Base-by-base conservation (phyloP, 2,888 invertebrate species). In the Rotaria magnacalcarata region DNA sequence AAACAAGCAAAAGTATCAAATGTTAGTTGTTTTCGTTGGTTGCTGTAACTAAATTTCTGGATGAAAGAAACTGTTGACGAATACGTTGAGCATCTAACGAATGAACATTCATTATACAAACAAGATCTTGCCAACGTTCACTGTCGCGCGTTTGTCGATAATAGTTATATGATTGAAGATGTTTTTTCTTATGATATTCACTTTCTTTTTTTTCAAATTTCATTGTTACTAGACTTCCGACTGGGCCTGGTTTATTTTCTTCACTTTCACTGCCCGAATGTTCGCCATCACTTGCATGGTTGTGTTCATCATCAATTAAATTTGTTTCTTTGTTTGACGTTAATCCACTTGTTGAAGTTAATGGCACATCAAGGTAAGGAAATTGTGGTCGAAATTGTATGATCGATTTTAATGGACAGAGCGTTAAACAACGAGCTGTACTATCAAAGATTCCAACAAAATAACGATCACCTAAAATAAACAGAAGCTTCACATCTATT, bases 161-260 rank as follows among this genome's bases (percentile, higher is more conserved):
- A 80, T 80, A 80, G 47, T n/a, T n/a, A n/a, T 80, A 80, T 14
- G 80, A 80, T 47, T 80, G 80, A 5, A 80, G n/a, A 80, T 47
- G 80, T 80, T 80, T 80, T n/a, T 80, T 80, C n/a, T 80, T 80
- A 80, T 80, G 80, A 80, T 80, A 80, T 47, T 80, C 80, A 47
- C 80, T 80, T 80, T 80, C 80, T 47, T 80, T 80, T 47, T 80
- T 80, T n/a, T 47, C 80, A n/a, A 80, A 80, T 47, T 80, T 80
- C 80, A 80, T 80, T 80, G 80, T 80, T 43, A 80, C 47, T 80
- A 80, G 47, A 80, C 80, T 80, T 80, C 47, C 47, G 2, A 2
- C 14, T 3, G 80, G 43, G 47, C 24, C 47, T 24, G 43, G 43
- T 80, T 80, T 47, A 47, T 47, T 47, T 47, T 80, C 80, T 80